A percentile compares a stretch with the other conserved stretches of the same genome.
Evolutionary conservation across 1,140 invertebrate species (phyloP).

Genomic region (Ceratina calcarata): DNA sequence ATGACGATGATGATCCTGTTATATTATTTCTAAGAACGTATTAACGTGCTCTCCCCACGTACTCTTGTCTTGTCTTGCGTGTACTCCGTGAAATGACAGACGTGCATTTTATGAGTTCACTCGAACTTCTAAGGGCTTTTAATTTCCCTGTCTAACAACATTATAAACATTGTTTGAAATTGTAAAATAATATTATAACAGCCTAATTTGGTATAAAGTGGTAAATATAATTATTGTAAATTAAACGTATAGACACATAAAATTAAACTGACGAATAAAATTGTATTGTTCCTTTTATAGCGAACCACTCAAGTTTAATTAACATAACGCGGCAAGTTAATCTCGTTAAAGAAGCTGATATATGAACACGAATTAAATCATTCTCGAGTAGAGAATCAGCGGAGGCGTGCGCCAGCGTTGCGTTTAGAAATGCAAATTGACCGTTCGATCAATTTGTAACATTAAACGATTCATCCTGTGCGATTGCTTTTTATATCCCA

Average conservation of each 20-base stretch:
- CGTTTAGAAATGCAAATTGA: constrained; percentile 42
- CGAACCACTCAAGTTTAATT: neutral
- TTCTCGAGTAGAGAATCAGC: constrained; percentile 34
- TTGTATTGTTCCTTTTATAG: neutral
- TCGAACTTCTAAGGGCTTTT: too few relatives aligned
- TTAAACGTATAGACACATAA: too few relatives aligned
- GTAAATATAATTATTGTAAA: too few relatives aligned
- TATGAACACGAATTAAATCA: constrained; percentile 42
- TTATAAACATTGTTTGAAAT: too few relatives aligned
- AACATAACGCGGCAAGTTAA: constrained; percentile 28
- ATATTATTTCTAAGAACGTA: constrained; percentile 18
- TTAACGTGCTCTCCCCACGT: neutral
- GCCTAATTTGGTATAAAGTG: too few relatives aligned
- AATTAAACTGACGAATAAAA: neutral
- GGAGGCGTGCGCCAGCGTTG: constrained; percentile 20
- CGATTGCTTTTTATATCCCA: constrained; percentile 18
- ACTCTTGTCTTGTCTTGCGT: too few relatives aligned
- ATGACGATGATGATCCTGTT: constrained; percentile 46
- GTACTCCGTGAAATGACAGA: neutral
- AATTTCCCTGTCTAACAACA: too few relatives aligned
- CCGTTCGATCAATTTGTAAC: constrained; percentile 38
- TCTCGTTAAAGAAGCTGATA: constrained; percentile 34
- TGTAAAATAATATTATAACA: too few relatives aligned
- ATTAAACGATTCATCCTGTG: constrained; percentile 39
- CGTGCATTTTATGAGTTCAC: too few relatives aligned